Evolutionary conservation across 2,797 vertebrate genomes (phyloP).

Genomic region (Tenualosa thibaudeaui): DNA sequence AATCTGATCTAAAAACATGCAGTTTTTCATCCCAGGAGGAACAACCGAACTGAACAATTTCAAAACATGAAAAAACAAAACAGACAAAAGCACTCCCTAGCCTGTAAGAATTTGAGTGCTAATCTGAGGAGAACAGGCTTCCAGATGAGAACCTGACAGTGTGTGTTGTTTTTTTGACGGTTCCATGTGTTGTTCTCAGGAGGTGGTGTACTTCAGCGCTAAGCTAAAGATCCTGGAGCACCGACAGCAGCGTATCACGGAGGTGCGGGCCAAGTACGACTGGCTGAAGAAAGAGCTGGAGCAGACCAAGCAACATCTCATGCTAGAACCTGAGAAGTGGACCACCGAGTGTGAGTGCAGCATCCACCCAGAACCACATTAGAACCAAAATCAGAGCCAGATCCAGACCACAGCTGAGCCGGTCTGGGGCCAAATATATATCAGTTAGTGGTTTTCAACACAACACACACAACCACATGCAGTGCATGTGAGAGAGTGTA

Average conservation of each 20-base stretch:
- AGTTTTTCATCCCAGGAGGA: background rate
- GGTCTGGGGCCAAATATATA: too few species aligned
- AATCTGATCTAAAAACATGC: background rate
- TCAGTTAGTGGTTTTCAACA: too few species aligned
- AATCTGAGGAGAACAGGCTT: background rate
- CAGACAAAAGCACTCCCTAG: background rate
- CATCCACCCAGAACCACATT: background rate
- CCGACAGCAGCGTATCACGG: constrained; percentile 92
- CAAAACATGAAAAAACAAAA: background rate
- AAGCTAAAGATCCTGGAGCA: constrained; percentile 91
- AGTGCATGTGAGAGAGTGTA: background rate
- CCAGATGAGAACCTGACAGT: background rate
- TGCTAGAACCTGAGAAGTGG: constrained; percentile 97
- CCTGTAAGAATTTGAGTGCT: background rate
- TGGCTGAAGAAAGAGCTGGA: constrained; percentile 96
- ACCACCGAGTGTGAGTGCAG: constrained; percentile 88
- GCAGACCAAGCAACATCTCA: constrained; percentile 92
- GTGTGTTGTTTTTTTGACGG: background rate
- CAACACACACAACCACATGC: background rate
- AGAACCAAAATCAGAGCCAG: too few species aligned
- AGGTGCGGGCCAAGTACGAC: constrained; percentile 92
- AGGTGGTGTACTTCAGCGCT: constrained; percentile 82
- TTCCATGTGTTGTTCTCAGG: constrained; percentile 67
- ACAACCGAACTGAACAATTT: background rate
- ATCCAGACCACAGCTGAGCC: too few species aligned